phyloP scores from a whole-genome alignment of 2,113 vertebrate species.

The Boulengeromyrus knoepffleri region DNA sequence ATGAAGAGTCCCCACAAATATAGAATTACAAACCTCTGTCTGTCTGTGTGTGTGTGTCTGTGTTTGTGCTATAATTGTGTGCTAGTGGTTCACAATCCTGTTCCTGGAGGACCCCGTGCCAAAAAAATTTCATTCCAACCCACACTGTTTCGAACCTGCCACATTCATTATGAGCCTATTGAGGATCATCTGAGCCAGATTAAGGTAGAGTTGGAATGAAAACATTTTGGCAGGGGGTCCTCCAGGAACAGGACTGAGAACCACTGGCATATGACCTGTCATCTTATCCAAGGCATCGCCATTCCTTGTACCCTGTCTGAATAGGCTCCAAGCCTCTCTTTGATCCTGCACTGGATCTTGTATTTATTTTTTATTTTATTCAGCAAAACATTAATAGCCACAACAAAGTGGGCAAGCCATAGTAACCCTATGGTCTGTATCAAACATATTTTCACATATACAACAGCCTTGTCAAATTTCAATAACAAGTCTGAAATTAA shows the following conservation, averaged over 20 bases:
- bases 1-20: too few species aligned
- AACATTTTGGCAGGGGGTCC: not conserved
- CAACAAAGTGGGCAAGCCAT: not conserved
- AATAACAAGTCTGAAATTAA: not conserved
- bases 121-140: not conserved
- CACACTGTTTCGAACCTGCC: not conserved
- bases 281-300: not conserved
- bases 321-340: not conserved
- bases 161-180: not conserved
- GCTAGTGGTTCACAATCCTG: not conserved
- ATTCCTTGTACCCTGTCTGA: not conserved
- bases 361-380: not conserved
- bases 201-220: not conserved
- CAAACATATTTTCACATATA: not conserved
- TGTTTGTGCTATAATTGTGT: too few species aligned
- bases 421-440: not conserved
- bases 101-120: not conserved
- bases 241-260: not conserved
- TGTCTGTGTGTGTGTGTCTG: too few species aligned
- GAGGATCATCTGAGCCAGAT: not conserved
- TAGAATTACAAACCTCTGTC: too few species aligned
- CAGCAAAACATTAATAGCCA: not conserved
- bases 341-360: not conserved
- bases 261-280: not conserved
- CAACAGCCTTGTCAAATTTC: not conserved